Evolutionary conservation across 2,113 vertebrate genomes (phyloP).

Genomic region (Eudyptes chrysolophus): DNA sequence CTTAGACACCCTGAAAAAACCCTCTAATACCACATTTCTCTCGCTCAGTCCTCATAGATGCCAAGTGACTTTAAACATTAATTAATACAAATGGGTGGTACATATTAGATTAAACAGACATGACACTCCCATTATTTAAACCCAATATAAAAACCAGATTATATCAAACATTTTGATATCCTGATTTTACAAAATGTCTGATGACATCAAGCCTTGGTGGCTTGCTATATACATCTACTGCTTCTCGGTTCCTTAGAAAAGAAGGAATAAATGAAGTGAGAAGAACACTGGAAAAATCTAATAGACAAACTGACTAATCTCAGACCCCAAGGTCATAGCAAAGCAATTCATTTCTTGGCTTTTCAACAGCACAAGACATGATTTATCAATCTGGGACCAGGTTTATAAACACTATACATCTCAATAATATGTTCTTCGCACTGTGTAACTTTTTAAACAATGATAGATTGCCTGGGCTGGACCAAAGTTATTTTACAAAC

Average conservation of each 20-base stretch:
- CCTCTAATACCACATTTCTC: background rate
- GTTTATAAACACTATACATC: constrained; percentile 78
- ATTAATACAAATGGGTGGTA: constrained; percentile 66
- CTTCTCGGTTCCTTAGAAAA: constrained; percentile 46
- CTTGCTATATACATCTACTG: constrained; percentile 26
- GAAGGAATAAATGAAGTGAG: constrained; percentile 76
- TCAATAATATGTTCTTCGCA: constrained; percentile 76
- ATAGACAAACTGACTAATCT: constrained; percentile 75
- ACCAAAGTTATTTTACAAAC: constrained; percentile 64
- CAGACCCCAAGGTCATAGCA: constrained; percentile 75
- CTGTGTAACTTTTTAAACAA: constrained; percentile 74
- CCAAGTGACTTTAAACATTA: constrained; percentile 53
- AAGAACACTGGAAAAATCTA: constrained; percentile 71
- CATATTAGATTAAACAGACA: constrained; percentile 62
- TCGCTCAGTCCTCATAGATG: constrained; percentile 30
- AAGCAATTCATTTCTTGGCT: constrained; percentile 73
- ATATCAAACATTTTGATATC: constrained; percentile 52
- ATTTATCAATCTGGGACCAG: constrained; percentile 74
- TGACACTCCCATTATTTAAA: constrained; percentile 69
- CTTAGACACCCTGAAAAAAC: background rate
- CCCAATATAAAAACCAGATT: constrained; percentile 53
- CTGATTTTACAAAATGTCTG: constrained; percentile 55
- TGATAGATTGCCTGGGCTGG: constrained; percentile 62
- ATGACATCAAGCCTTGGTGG: constrained; percentile 52
- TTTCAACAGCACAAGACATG: constrained; percentile 73